Evolutionary conservation across 2,113 vertebrate genomes (phyloP), one percentile per base, ranked within the genome.

Genomic region (Heliornis fulica): DNA sequence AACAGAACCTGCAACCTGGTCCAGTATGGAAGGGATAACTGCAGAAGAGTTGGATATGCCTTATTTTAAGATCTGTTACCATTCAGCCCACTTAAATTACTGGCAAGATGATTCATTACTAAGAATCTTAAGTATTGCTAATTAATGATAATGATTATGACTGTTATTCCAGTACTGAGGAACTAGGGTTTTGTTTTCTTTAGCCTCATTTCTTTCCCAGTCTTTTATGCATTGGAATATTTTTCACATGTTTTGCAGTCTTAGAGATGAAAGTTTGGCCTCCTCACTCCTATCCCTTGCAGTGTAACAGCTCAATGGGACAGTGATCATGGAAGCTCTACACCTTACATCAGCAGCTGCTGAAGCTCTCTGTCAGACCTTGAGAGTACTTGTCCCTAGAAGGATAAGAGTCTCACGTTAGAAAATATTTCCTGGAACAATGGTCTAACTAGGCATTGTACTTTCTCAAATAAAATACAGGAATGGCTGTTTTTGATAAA

Each of bases 91-190:
- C 23, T 74, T 79, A 89, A 72, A 14, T 25, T 76, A 21, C 70
- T 83, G 71, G 88, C 85, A 93, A 72, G 46, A 45, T 83, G 66
- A 94, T 90, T 93, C 65, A 93, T 88, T 82, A 31, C 38, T 63
- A 63, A 65, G 45, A 22, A 50, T 86, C 59, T 74, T 74, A 72
- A 77, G 56, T 63, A 77, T 51, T 91, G 23, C 28, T 94, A 90
- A 90, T 93, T 93, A 91, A 69, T 63, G 31, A 6, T 90, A 95
- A 90, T 70, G 26, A 51, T 83, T 82, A 69, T 85, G 63, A 72
- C 91, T 90, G 88, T 70, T 12, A 32, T 83, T 32, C 31, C 34
- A 50, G 36, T 77, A 77, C 14, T 50, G 59, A 94, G 17, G 46
- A 86, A 50, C 20, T 34, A 1, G 0, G 34, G n/a, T 8, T 86